A percentile compares a stretch with the other conserved stretches of the same genome.
Evolutionary conservation across 2,888 invertebrate species (phyloP).

Genomic region (Dione juno): DNA sequence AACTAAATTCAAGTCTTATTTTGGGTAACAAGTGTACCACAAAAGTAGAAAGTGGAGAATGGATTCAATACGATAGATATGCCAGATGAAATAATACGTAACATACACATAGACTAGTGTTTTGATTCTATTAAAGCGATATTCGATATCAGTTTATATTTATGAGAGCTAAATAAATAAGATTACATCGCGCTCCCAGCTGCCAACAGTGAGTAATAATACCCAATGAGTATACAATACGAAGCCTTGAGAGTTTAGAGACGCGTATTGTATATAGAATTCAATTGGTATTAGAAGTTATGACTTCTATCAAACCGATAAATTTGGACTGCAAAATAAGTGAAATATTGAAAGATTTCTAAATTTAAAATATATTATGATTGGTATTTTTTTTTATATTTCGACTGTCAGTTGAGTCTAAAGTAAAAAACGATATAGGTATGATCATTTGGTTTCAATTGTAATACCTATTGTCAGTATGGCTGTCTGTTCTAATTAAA

Average conservation of each 20-base stretch:
- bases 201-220: slow-evolving; percentile 13
- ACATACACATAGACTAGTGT: neutral
- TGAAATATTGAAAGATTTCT: too few species aligned
- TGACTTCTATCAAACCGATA: neutral
- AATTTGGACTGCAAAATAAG: neutral
- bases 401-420: too few species aligned
- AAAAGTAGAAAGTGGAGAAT: neutral
- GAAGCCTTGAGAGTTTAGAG: slow-evolving; percentile 5
- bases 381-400: too few species aligned
- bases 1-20: neutral
- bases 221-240: slow-evolving; percentile 13
- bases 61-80: neutral
- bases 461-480: too few species aligned
- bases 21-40: neutral
- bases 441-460: too few species aligned
- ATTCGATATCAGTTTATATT: slow-evolving; percentile 13
- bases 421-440: too few species aligned
- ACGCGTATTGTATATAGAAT: slow-evolving; percentile 10
- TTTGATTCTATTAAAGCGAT: neutral
- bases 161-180: slow-evolving; percentile 16
- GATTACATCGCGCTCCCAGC: slow-evolving; percentile 7
- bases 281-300: neutral
- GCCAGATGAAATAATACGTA: neutral
- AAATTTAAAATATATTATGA: too few species aligned
- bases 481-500: too few species aligned